phyloP scores from a whole-genome alignment of 2,797 vertebrate species.

The Premnoplex brunnescens region DNA sequence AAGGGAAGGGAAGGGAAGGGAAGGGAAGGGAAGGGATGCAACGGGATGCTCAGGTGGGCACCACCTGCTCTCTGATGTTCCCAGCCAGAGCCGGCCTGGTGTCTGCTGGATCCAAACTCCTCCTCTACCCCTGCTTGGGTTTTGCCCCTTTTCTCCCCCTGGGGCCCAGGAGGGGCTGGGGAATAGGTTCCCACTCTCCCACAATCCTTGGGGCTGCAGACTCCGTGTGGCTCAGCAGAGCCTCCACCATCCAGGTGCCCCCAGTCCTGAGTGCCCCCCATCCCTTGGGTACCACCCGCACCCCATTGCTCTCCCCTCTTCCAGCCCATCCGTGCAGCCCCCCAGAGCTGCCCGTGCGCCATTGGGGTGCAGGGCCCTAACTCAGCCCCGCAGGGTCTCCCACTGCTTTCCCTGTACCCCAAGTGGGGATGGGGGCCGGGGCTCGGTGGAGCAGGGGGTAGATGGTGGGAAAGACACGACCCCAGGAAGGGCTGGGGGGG shows the following conservation, averaged over 20 bases:
- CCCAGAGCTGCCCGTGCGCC: background rate
- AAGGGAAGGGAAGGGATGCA: background rate
- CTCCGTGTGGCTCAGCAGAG: background rate
- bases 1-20: too few relatives aligned
- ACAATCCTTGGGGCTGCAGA: background rate
- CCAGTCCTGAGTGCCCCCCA: background rate
- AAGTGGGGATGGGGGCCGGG: too few relatives aligned
- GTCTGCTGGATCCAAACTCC: background rate
- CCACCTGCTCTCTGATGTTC: constrained; percentile 7
- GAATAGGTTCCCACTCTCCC: background rate
- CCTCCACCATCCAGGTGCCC: background rate
- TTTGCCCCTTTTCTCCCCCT: background rate
- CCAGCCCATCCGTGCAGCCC: background rate
- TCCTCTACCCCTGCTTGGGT: background rate
- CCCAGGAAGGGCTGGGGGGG: background rate
- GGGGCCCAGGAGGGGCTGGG: background rate
- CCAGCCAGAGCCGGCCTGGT: background rate
- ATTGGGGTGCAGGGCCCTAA: accelerated
- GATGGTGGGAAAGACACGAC: accelerated
- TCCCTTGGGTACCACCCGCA: background rate
- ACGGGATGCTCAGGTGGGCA: constrained; percentile 15
- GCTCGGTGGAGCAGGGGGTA: background rate
- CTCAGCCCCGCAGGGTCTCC: background rate
- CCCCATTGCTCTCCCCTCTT: too few relatives aligned
- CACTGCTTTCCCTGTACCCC: accelerated